Conservation (phyloP, 1,140 invertebrate genomes). For the Wasmannia auropunctata region DNA sequence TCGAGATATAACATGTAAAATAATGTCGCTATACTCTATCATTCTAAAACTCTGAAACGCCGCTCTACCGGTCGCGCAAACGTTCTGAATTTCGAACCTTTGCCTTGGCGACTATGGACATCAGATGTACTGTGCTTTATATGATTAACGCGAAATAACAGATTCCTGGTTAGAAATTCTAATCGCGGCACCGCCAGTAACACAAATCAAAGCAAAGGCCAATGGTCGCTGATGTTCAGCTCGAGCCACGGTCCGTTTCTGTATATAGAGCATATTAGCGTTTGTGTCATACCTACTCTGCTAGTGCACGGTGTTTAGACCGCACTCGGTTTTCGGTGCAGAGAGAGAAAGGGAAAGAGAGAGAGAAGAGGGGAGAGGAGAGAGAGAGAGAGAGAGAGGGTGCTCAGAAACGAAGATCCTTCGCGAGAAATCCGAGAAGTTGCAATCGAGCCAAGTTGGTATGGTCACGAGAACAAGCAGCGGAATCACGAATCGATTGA, state of each 20-base stretch:
- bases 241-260: constrained; percentile 32
- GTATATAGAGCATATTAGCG: constrained; percentile 34
- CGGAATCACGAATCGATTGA: constrained; percentile 42
- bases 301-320: constrained; percentile 45
- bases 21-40: neutral
- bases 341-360: neutral
- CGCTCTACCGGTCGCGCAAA: neutral
- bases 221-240: constrained; percentile 30
- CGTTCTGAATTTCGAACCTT: constrained; percentile 32
- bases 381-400: neutral
- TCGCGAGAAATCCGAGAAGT: neutral
- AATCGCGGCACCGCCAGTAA: constrained; percentile 52
- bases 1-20: neutral
- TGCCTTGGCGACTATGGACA: constrained; percentile 19
- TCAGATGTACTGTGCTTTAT: constrained; percentile 62
- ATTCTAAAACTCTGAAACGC: neutral
- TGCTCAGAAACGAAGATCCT: constrained; percentile 2
- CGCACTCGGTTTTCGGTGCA: constrained; percentile 19
- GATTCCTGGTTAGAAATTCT: constrained; percentile 68
- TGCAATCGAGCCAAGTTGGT: neutral
- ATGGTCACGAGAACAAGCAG: too few species aligned
- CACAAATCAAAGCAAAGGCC: constrained; percentile 62
- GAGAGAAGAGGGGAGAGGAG: neutral
- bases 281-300: constrained; percentile 35
- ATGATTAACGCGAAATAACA: constrained; percentile 67